phyloP scores from a whole-genome alignment of 2,888 invertebrate species.

The Ophion ellenae region DNA sequence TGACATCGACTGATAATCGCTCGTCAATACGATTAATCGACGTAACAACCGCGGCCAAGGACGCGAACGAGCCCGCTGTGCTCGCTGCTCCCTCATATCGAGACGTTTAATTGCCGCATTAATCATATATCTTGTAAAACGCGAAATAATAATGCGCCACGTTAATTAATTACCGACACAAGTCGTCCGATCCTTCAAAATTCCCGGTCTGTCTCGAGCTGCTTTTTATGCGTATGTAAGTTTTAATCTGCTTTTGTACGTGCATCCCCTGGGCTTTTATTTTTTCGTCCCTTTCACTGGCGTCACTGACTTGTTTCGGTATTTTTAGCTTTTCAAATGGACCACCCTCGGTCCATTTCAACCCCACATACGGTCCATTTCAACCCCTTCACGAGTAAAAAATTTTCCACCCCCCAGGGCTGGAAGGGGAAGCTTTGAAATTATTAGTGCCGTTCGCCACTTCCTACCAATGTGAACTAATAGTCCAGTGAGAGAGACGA shows the following conservation, averaged over 20 bases:
- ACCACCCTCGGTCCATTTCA: no score
- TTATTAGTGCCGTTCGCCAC: no score
- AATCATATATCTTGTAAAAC: constrained; percentile 55
- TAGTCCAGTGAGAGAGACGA: no score
- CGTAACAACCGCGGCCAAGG: constrained; percentile 45
- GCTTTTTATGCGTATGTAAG: neutral
- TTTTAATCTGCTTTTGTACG: constrained; percentile 7
- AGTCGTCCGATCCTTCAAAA: constrained; percentile 1
- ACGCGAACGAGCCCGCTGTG: constrained; percentile 54
- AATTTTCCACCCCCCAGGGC: no score
- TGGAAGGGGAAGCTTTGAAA: no score
- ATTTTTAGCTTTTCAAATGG: no score
- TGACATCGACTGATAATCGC: constrained; percentile 65
- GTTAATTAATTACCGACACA: constrained; percentile 51
- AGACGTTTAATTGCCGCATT: constrained; percentile 61
- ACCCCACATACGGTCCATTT: no score
- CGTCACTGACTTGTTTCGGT: constrained; percentile 2
- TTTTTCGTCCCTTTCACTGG: constrained; percentile 12
- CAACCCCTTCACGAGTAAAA: no score
- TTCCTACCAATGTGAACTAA: no score
- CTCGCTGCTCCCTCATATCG: constrained; percentile 12
- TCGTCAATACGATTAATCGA: constrained; percentile 65
- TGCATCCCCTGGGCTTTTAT: neutral
- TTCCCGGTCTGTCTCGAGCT: neutral
- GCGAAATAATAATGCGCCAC: constrained; percentile 35